Conservation (phyloP, 2,888 invertebrate genomes). For the Clepsis dumicolana region DNA sequence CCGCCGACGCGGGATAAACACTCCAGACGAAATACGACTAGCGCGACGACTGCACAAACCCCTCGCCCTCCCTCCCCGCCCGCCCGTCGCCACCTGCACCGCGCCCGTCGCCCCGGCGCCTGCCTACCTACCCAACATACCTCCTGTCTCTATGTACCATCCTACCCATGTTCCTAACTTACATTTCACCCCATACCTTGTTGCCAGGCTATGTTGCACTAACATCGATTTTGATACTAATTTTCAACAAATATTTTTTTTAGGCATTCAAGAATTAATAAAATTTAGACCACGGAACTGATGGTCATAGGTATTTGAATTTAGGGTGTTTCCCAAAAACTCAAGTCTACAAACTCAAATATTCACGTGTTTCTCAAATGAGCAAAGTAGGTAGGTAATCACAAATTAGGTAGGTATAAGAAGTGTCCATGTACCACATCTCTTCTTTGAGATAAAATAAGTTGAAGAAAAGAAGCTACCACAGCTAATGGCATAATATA, state of each 20-base stretch:
- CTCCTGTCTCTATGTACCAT: constrained; percentile 30
- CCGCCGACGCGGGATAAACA: constrained; percentile 84
- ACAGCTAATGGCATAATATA: too few species aligned
- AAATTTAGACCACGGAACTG: too few species aligned
- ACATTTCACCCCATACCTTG: constrained; percentile 50
- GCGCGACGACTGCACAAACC: constrained; percentile 82
- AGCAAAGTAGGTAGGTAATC: too few species aligned
- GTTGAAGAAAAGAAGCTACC: too few species aligned
- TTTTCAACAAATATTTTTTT: not conserved
- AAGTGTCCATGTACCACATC: too few species aligned
- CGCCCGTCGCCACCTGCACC: constrained; percentile 64
- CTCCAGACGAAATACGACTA: constrained; percentile 86
- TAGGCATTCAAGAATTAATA: too few species aligned
- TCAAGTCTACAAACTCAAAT: too few species aligned
- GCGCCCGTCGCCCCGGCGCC: constrained; percentile 63
- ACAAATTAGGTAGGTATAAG: too few species aligned
- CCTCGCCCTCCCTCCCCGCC: constrained; percentile 63
- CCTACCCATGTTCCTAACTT: constrained; percentile 9
- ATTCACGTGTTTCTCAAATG: too few species aligned
- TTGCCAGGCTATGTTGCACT: constrained; percentile 58
- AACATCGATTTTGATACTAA: not conserved
- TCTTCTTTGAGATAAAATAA: too few species aligned
- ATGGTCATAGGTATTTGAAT: too few species aligned
- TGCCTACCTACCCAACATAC: constrained; percentile 42
- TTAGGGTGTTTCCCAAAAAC: too few species aligned